Evolutionary conservation across 2,113 vertebrate species (phyloP).

Genomic region (Gallinago jamesoni): DNA sequence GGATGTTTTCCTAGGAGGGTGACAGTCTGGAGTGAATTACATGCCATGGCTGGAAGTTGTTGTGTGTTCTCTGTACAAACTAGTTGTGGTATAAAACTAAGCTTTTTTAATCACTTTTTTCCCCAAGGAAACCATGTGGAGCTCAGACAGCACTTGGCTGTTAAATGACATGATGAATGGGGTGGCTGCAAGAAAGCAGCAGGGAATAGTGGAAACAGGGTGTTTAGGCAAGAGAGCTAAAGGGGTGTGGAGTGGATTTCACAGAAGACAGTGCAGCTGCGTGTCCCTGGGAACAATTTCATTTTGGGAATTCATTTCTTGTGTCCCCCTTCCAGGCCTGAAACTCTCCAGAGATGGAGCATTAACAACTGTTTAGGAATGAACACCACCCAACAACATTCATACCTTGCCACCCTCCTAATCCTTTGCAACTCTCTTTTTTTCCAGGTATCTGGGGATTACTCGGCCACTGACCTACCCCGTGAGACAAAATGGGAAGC

Average conservation of each 20-base stretch:
- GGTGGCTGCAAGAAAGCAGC: neutral
- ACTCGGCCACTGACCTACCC: slow-evolving; percentile 74
- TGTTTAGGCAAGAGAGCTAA: neutral
- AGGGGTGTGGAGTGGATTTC: neutral
- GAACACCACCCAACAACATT: neutral
- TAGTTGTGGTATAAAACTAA: neutral
- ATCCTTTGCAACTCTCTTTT: neutral
- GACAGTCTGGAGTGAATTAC: neutral
- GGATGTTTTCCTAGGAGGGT: neutral
- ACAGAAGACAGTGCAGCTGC: neutral
- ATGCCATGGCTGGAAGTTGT: neutral
- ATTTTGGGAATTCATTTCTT: neutral
- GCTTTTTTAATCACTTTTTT: neutral
- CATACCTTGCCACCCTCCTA: neutral
- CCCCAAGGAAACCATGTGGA: neutral
- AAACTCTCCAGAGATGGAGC: neutral
- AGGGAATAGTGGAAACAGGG: neutral
- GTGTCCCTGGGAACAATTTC: fast-evolving
- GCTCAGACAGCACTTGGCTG: neutral
- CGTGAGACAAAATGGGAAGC: slow-evolving; percentile 71
- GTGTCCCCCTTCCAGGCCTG: neutral
- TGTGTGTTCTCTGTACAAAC: neutral
- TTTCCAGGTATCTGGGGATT: slow-evolving; percentile 74
- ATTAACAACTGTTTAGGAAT: fast-evolving
- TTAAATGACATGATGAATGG: fast-evolving